Evolutionary conservation across 2,797 vertebrate species (phyloP).

Genomic region (Pelodytes ibericus): DNA sequence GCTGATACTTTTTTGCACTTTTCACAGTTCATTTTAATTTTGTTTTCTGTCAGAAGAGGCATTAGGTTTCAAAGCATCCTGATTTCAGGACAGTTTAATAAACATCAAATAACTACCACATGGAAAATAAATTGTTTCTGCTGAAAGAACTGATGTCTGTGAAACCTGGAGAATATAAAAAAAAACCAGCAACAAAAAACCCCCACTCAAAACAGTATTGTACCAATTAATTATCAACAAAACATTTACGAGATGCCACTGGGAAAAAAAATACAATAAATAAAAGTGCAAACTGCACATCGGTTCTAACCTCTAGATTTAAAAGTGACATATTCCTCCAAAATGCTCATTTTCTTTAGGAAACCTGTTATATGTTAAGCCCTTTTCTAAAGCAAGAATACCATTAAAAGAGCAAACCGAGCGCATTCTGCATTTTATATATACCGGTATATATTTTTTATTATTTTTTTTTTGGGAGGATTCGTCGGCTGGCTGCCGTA

Average conservation of each 20-base stretch:
- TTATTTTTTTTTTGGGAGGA: constrained; percentile 70
- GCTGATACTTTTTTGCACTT: constrained; percentile 34
- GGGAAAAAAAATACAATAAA: constrained; percentile 23
- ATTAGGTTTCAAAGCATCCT: constrained; percentile 3
- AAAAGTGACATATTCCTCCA: constrained; percentile 60
- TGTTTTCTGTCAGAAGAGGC: constrained; percentile 9
- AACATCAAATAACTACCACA: constrained; percentile 39
- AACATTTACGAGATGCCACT: constrained; percentile 21
- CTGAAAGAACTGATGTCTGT: constrained; percentile 2
- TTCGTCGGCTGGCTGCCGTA: constrained; percentile 75
- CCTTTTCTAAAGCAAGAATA: constrained; percentile 72
- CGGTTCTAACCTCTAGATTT: constrained; percentile 58
- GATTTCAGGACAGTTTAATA: constrained; percentile 30
- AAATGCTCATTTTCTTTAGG: constrained; percentile 61
- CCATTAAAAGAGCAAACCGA: constrained; percentile 81
- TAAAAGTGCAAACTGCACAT: constrained; percentile 23
- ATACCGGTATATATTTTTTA: not conserved
- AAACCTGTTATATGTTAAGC: constrained; percentile 58
- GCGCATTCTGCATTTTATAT: constrained; percentile 78
- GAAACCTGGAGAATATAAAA: not conserved
- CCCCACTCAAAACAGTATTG: constrained; percentile 20
- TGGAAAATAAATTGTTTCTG: constrained; percentile 37
- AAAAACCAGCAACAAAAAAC: not conserved
- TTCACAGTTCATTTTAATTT: constrained; percentile 3
- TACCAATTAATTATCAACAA: constrained; percentile 36